Base-by-base conservation (phyloP, 2,797 vertebrate species). In the Bryconaethiops microstoma region DNA sequence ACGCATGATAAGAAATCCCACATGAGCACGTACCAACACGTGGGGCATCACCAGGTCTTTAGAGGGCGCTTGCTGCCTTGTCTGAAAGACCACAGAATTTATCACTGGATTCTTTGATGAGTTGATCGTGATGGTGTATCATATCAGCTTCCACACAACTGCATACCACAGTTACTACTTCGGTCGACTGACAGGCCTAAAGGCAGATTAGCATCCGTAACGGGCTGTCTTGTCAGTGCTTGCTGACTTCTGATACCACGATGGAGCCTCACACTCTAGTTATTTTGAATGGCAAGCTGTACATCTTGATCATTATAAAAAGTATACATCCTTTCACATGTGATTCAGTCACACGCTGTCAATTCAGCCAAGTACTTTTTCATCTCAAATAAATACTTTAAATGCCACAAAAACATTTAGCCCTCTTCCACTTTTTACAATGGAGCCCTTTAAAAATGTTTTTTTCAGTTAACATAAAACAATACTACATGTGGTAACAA, bases 101-200 rank as follows among this genome's bases (percentile, higher is more conserved):
- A 35, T 73, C 70, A 23, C 35, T 39, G 29, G 70, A 72, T 68
- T 69, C 62, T 74, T 39, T 74, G 62, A 25, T 5, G 45, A 16
- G 21, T 7, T 52, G 29, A 70, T 55, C 48, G 25, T 48, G 48
- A 73, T 29, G 40, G 17, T 3, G 70, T n/a, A 60, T 74, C 42
- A 59, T 62, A 42, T 55, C 42, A 42, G 12, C 57, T 10, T 39
- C 39, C 70, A 50, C 40, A 52, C 25, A 42, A 42, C 54, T 42
- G 29, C 35, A 42, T n/a, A 59, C 71, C 79, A 65, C 59, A 78
- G n/a, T 40, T n/a, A 40, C 65, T 78, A 70, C 52, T 76, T 63
- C 19, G 81, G 76, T 82, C 77, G 13, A 40, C n/a, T 13, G 40
- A 57, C 16, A 62, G 57, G 68, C 70, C 65, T 57, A 77, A 78